phyloP scores from a whole-genome alignment of 2,113 vertebrate genomes.

The Tetrax tetrax region DNA sequence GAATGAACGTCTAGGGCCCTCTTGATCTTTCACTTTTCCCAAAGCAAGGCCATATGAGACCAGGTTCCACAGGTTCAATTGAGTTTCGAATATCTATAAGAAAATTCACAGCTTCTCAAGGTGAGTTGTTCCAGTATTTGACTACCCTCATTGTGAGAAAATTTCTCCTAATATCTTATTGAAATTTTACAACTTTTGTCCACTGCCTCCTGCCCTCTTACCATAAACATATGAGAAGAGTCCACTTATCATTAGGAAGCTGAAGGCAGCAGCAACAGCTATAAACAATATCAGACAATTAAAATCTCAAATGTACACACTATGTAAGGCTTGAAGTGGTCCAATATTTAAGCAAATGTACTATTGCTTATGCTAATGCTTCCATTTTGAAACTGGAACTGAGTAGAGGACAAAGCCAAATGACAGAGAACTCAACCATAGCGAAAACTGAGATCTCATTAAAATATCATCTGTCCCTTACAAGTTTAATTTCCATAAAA shows the following conservation, averaged over 20 bases:
- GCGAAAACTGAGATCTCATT: not conserved
- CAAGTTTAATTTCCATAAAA: not conserved
- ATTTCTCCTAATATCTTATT: not conserved
- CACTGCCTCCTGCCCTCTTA: not conserved
- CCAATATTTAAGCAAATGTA: not conserved
- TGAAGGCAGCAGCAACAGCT: not conserved
- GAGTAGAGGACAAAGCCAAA: not conserved
- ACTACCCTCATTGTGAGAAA: not conserved
- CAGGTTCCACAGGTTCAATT: not conserved
- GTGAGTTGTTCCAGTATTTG: not conserved
- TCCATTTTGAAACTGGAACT: not conserved
- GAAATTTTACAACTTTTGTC: not conserved
- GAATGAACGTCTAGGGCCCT: not conserved
- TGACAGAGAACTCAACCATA: not conserved
- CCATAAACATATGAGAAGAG: not conserved
- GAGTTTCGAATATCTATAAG: not conserved
- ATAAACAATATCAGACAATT: not conserved
- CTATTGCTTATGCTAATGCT: not conserved
- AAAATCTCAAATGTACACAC: not conserved
- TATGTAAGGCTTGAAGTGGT: not conserved
- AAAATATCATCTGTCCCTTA: not conserved
- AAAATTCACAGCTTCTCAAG: not conserved
- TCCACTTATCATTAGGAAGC: not conserved
- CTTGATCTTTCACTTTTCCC: not conserved
- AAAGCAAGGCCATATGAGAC: not conserved